Evolutionary conservation across 1,140 invertebrate genomes (phyloP), one percentile per base, ranked within the genome.

Genomic region (Drosophila neocordata): DNA sequence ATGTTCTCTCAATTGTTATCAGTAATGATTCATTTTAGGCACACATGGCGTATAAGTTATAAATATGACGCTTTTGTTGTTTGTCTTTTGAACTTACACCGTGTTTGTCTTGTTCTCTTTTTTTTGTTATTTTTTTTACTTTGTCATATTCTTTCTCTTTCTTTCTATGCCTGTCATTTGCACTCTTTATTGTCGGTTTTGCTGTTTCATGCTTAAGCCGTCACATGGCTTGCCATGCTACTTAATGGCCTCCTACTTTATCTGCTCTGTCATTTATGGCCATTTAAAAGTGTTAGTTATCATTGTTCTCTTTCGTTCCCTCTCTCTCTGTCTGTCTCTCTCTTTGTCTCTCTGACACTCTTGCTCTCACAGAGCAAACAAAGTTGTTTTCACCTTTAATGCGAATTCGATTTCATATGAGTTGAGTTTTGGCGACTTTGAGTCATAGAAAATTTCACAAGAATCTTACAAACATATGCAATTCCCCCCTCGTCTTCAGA

Each of bases 371-470:
- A 70, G 41, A 48, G 13, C 41, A 44, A 48, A 48, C 41, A 48
- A 48, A 62, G 52, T 66, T 69, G 69, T 72, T 79, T 76, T 77
- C 61, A 66, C 57, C 69, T 71, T 85, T 73, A 83, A 71, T 79
- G 79, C 69, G 79, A 88, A 88, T 79, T 87, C 71, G 83, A 87
- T 88, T 78, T 76, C 65, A 69, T 81, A 78, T 69, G 27, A 73
- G 63, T 70, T 57, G 2, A 44, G 15, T 44, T 48, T 48, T 77
- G 71, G 76, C 65, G 77, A 73, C 6, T 79, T 88, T 88, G 82
- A 88, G 65, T 87, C 82, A 82, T 61, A 53, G 44, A 64, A 31
- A 68, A 73, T 44, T 87, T 87, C 69, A 52, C 61, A 73, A 76
- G 79, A 88, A 87, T 76, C 61, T 58, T 24, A 27, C 27, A 13